Conservation (phyloP, 2,797 vertebrate genomes). For the Craterocephalus amniculus region DNA sequence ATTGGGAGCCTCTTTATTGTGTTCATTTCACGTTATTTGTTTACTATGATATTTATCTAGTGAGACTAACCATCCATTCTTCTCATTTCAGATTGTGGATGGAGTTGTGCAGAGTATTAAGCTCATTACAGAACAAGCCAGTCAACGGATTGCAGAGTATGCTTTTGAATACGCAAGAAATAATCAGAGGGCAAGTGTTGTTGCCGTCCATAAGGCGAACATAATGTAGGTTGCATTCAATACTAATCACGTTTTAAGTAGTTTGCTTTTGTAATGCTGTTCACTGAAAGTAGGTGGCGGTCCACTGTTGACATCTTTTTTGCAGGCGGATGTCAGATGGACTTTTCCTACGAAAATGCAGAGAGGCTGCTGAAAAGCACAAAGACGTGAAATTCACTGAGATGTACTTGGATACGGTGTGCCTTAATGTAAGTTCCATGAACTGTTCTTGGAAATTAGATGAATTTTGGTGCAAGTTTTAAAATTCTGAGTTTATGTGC, state of each 20-base stretch:
- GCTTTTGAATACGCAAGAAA: constrained; percentile 96
- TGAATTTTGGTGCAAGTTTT: background rate
- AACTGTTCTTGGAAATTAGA: background rate
- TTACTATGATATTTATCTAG: no score
- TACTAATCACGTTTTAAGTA: background rate
- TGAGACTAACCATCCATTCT: background rate
- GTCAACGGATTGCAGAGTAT: constrained; percentile 93
- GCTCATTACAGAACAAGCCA: constrained; percentile 95
- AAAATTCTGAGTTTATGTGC: background rate
- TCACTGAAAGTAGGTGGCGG: background rate
- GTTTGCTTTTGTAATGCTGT: constrained; percentile 2
- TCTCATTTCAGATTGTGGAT: constrained; percentile 90
- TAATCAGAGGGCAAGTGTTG: constrained; percentile 93
- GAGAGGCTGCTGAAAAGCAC: constrained; percentile 95
- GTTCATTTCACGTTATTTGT: no score
- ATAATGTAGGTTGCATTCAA: constrained; percentile 88
- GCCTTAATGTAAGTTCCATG: constrained; percentile 88
- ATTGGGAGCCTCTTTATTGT: background rate
- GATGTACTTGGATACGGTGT: constrained; percentile 98
- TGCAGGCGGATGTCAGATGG: constrained; percentile 98
- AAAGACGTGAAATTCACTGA: constrained; percentile 98
- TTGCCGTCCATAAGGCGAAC: constrained; percentile 97
- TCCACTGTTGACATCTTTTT: background rate
- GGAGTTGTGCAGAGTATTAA: constrained; percentile 98
- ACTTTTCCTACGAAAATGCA: constrained; percentile 94